Base-by-base conservation (phyloP, 2,113 vertebrate species). In the Corvus moneduloides region DNA sequence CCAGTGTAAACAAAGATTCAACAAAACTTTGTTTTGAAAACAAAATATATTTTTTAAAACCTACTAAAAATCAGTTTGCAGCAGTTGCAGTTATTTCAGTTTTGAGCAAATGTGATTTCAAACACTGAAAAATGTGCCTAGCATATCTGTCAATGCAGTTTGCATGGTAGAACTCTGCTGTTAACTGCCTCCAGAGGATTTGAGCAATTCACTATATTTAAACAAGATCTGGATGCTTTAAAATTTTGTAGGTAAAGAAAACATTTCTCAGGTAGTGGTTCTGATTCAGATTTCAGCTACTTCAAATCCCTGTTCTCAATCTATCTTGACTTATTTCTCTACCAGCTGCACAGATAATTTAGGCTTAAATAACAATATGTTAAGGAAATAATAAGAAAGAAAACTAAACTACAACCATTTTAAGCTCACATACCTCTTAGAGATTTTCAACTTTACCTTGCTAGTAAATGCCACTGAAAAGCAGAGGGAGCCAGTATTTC, bases 1-100 rank as follows among this genome's bases (percentile, higher is more conserved):
- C 75, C 85, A 86, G 52, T 37, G 16, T 63, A 91, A 96, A 91
- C 37, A 95, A 63, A 63, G 46, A 94, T 62, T 23, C 52, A 93
- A 80, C 8, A 58, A 54, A 79, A 37, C 19, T 30, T 66, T 71
- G 27, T 81, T 92, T 94, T 78, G 51, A 90, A 92, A 94, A 80
- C 41, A 93, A 86, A 77, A 80, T 15, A 39, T 43, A 39, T 48
- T 27, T 56, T 28, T 1, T 5, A 71, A 85, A 91, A 61, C 3
- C 8, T 46, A 49, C 54, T n/a, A 51, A 87, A 92, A 81, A 35
- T 39, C 15, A 63, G 7, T 63, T 90, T 77, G 32, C 46, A 86
- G n/a, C 33, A 77, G 27, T 51, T 87, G 21, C 10, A 32, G 11
- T 61, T 73, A 54, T 41, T 93, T 84, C 15, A 43, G 33, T 90